Evolutionary conservation across 1,140 invertebrate species (phyloP).

Genomic region (Heliconius himera): DNA sequence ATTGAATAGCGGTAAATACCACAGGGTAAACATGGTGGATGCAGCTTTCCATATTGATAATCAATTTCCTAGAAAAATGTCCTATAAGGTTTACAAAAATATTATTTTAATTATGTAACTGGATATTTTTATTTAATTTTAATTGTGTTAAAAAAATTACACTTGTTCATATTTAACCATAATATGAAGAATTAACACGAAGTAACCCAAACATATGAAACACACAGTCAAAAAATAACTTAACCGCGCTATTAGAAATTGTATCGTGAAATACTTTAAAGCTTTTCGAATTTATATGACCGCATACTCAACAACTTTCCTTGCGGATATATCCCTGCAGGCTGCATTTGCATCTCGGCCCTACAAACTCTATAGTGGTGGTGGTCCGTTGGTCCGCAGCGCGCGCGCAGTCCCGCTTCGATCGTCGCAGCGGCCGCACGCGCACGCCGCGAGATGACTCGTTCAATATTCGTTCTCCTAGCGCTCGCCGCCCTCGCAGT

Average conservation of each 20-base stretch:
- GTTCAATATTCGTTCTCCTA: constrained; percentile 54
- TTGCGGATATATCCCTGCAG: constrained; percentile 47
- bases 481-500: constrained; percentile 63
- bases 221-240: background rate
- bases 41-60: background rate
- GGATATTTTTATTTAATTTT: too few species aligned
- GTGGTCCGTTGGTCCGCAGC: constrained; percentile 45
- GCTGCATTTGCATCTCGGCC: constrained; percentile 60
- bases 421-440: constrained; percentile 73
- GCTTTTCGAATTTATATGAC: constrained; percentile 29
- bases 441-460: constrained; percentile 68
- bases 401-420: constrained; percentile 71
- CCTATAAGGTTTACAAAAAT: too few species aligned
- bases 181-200: background rate
- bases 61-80: too few species aligned
- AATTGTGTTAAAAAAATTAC: too few species aligned
- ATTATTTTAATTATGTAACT: too few species aligned
- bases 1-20: constrained; percentile 68
- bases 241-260: constrained; percentile 17
- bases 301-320: constrained; percentile 42
- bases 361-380: constrained; percentile 63
- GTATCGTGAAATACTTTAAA: constrained; percentile 16
- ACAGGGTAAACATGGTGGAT: too few species aligned
- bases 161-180: background rate
- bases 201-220: background rate